phyloP scores from a whole-genome alignment of 2,888 invertebrate species.

The Parnassius orleans region DNA sequence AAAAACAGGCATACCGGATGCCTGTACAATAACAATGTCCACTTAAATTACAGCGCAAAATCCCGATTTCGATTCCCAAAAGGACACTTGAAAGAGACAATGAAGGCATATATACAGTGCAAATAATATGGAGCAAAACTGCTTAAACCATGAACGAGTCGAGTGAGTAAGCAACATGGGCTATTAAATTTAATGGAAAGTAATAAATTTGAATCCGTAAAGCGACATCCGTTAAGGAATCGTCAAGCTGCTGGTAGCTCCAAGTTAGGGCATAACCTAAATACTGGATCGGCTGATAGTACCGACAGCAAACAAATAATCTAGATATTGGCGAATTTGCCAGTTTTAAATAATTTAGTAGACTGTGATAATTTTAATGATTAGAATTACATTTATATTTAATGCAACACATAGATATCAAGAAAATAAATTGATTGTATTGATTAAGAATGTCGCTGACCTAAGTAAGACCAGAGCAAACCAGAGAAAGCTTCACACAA shows the following conservation, averaged over 20 bases:
- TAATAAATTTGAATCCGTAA: conserved; percentile 38
- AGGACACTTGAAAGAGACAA: conserved; percentile 1
- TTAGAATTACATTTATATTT: conserved; percentile 1
- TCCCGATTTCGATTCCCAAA: not conserved
- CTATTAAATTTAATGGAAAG: conserved; percentile 29
- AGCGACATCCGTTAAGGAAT: conserved; percentile 47
- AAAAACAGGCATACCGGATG: too few relatives aligned
- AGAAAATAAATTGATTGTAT: conserved; percentile 10
- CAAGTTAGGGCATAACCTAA: conserved; percentile 58
- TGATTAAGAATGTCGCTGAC: not conserved
- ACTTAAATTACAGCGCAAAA: not conserved
- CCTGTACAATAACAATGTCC: not conserved
- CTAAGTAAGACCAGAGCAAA: too few relatives aligned
- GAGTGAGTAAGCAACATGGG: conserved; percentile 9
- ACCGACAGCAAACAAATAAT: conserved; percentile 38
- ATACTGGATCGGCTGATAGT: conserved; percentile 44
- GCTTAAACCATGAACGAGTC: conserved; percentile 3
- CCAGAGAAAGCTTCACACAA: too few relatives aligned
- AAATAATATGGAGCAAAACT: conserved; percentile 18
- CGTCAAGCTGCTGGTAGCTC: conserved; percentile 31
- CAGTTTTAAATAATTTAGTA: conserved; percentile 7
- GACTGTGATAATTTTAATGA: conserved; percentile 24
- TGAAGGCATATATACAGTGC: conserved; percentile 1
- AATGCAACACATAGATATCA: conserved; percentile 10
- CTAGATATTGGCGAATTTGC: conserved; percentile 1